phyloP scores from a whole-genome alignment of 2,888 invertebrate species.

The Hypomecis atomaria region DNA sequence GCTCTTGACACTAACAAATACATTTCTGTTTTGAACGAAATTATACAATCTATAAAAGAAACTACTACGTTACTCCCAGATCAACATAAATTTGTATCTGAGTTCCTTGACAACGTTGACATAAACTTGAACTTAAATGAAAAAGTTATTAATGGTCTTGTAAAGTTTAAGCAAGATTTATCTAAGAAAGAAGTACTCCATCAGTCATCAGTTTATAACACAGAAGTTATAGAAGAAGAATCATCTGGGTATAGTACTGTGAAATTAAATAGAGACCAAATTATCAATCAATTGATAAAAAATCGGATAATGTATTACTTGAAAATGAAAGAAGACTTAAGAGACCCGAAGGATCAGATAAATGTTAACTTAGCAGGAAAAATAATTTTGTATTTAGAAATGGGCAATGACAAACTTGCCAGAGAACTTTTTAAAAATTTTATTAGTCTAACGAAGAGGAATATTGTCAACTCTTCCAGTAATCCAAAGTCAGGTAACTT shows the following conservation, averaged over 20 bases:
- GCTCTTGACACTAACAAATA: slow-evolving; percentile 57
- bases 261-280: slow-evolving; percentile 63
- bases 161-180: slow-evolving; percentile 37
- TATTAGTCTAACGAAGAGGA: slow-evolving; percentile 48
- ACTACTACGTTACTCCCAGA: slow-evolving; percentile 47
- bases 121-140: slow-evolving; percentile 55
- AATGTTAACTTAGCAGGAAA: slow-evolving; percentile 66
- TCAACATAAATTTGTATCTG: slow-evolving; percentile 49
- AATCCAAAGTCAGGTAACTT: slow-evolving; percentile 36
- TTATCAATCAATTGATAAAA: slow-evolving; percentile 69
- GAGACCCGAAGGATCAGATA: slow-evolving; percentile 52
- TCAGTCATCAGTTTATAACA: background rate
- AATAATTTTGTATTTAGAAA: slow-evolving; percentile 61
- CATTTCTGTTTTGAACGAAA: slow-evolving; percentile 52
- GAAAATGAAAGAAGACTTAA: slow-evolving; percentile 56
- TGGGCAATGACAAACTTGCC: slow-evolving; percentile 62
- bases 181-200: background rate
- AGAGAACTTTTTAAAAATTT: slow-evolving; percentile 68
- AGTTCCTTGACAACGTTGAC: slow-evolving; percentile 59
- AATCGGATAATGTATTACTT: slow-evolving; percentile 65
- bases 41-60: slow-evolving; percentile 48
- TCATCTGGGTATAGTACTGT: slow-evolving; percentile 24
- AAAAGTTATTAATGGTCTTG: slow-evolving; percentile 52
- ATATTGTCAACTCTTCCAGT: slow-evolving; percentile 11
- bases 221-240: background rate